phyloP scores from a whole-genome alignment of 1,140 invertebrate species.

The Pseudomyrmex dendroicus region DNA sequence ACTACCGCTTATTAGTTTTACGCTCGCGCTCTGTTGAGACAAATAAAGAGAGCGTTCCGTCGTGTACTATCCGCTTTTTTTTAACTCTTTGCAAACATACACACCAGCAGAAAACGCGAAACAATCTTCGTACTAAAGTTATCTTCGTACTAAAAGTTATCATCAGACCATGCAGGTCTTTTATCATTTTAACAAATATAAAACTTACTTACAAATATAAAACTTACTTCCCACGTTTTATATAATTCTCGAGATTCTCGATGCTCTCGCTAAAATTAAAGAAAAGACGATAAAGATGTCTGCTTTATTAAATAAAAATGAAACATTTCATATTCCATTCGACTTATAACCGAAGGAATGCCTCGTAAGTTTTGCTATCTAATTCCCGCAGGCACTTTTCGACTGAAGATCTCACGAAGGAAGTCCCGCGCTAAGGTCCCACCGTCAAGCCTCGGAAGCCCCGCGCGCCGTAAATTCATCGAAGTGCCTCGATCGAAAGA shows the following conservation, averaged over 20 bases:
- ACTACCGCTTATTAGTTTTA: background rate
- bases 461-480: conserved; percentile 11
- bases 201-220: background rate
- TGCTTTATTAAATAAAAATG: conserved; percentile 29
- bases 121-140: background rate
- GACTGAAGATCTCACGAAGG: conserved; percentile 27
- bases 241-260: background rate
- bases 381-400: conserved; percentile 39
- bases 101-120: background rate
- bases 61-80: background rate
- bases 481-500: conserved; percentile 36
- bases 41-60: background rate
- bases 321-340: conserved; percentile 15
- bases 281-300: background rate
- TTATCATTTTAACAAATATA: background rate
- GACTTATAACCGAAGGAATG: conserved; percentile 11
- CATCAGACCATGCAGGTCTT: background rate
- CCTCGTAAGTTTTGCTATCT: conserved; percentile 46
- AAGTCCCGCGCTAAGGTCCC: conserved; percentile 20
- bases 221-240: background rate
- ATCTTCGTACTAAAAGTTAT: conserved; percentile 7
- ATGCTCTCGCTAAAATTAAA: background rate
- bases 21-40: background rate
- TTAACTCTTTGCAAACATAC: background rate
- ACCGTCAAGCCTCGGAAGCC: background rate